These are phyloP conservation scores for Delia radicum DNA, from an alignment of 1,140 invertebrate species.

Conservation along the genomic window DNA sequence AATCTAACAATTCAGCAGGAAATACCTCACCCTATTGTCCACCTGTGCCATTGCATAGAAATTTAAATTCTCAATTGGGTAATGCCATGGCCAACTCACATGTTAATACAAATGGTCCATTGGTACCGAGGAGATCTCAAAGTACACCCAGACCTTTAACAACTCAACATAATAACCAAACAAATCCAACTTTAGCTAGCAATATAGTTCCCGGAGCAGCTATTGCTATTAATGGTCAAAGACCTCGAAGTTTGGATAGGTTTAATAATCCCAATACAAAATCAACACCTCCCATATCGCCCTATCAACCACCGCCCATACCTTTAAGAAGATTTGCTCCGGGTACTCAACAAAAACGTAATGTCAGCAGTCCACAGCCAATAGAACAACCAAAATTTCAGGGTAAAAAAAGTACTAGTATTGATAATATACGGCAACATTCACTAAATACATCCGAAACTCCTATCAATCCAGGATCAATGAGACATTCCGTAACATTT, in stretches of 20 bases:
- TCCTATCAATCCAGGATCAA: constrained; percentile 24
- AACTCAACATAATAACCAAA: constrained; percentile 26
- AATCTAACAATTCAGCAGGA: constrained; percentile 18
- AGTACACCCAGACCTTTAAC: constrained; percentile 43
- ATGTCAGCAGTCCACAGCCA: constrained; percentile 31
- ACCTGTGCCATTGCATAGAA: constrained; percentile 26
- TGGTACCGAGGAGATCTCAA: constrained; percentile 49
- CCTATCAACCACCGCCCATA: constrained; percentile 43
- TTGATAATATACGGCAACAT: constrained; percentile 34
- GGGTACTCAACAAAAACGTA: neutral
- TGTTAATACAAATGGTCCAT: constrained; percentile 29
- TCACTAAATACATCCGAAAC: neutral
- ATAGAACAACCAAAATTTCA: constrained; percentile 4
- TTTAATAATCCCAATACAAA: constrained; percentile 39
- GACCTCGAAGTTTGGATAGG: constrained; percentile 51
- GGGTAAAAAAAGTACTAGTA: constrained; percentile 41
- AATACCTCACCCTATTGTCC: constrained; percentile 19
- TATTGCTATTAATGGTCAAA: constrained; percentile 38
- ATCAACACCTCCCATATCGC: neutral
- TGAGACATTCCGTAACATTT: constrained; percentile 52
- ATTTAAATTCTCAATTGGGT: no score
- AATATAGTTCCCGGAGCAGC: constrained; percentile 25
- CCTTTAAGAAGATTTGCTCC: constrained; percentile 42
- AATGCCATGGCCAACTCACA: neutral
- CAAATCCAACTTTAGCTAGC: neutral